Conservation (phyloP, 2,797 vertebrate genomes). For the Selene dorsalis region DNA sequence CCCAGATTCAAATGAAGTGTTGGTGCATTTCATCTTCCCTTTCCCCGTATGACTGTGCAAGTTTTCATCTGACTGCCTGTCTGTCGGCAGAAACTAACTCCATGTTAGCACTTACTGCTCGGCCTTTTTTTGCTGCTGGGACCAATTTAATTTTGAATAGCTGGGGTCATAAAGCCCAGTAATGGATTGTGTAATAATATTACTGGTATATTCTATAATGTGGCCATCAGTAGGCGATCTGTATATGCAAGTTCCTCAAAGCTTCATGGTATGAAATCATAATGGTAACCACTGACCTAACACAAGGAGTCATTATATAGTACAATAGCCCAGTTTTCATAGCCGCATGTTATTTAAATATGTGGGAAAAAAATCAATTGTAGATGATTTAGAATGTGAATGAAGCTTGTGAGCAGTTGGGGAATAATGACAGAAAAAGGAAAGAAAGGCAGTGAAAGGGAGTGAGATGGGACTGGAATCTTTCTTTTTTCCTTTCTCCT, state of each 20-base stretch:
- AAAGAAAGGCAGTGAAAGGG: constrained; percentile 1
- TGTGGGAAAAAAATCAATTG: constrained; percentile 29
- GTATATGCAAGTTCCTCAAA: constrained; percentile 43
- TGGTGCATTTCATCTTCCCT: constrained; percentile 50
- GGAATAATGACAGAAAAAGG: constrained; percentile 11
- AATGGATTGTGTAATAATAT: constrained; percentile 61
- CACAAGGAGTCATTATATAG: constrained; percentile 50
- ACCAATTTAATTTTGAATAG: constrained; percentile 67
- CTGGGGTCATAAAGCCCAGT: constrained; percentile 67
- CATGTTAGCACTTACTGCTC: constrained; percentile 51
- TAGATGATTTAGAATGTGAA: constrained; percentile 46
- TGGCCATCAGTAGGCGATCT: constrained; percentile 54
- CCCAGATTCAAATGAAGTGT: constrained; percentile 70
- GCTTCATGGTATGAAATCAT: constrained; percentile 55
- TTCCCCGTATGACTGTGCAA: constrained; percentile 31
- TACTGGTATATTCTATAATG: constrained; percentile 52
- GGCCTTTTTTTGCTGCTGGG: constrained; percentile 40
- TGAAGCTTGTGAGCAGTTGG: constrained; percentile 7
- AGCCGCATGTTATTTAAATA: constrained; percentile 36
- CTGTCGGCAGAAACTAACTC: constrained; percentile 47
- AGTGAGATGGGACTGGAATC: constrained; percentile 3
- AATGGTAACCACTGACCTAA: constrained; percentile 51
- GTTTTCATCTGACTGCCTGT: constrained; percentile 56
- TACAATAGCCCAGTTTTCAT: constrained; percentile 32
- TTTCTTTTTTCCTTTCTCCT: background rate